Conservation (phyloP, 2,888 invertebrate species). For the Trichacis sp. region DNA sequence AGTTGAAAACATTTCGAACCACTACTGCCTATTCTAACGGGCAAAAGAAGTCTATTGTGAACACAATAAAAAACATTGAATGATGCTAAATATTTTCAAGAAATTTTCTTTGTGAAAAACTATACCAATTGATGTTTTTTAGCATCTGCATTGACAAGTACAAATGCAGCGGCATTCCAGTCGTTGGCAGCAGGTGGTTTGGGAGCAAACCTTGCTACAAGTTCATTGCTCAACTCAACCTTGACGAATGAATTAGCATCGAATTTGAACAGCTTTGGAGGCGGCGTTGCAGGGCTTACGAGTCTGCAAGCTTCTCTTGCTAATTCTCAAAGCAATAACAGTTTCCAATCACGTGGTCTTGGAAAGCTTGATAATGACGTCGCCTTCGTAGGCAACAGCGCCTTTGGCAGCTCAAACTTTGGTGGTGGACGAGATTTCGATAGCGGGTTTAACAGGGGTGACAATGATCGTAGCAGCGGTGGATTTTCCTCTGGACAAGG, state of each 20-base stretch:
- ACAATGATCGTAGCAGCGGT: constrained; percentile 67
- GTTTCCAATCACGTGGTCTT: constrained; percentile 63
- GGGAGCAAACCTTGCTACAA: constrained; percentile 65
- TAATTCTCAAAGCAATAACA: constrained; percentile 62
- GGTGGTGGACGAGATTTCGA: constrained; percentile 66
- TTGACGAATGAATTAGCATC: constrained; percentile 65
- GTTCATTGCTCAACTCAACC: constrained; percentile 62
- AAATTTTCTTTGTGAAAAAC: too few species aligned
- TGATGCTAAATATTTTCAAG: too few species aligned
- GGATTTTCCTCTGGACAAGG: constrained; percentile 60
- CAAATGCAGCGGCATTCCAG: constrained; percentile 66
- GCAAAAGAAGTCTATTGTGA: too few species aligned
- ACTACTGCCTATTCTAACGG: too few species aligned
- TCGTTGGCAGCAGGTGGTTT: constrained; percentile 63
- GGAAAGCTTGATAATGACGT: constrained; percentile 64
- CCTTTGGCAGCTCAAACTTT: constrained; percentile 64
- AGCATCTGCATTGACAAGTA: constrained; percentile 65
- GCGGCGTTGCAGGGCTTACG: constrained; percentile 62
- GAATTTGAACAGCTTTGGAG: constrained; percentile 64
- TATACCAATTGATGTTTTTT: constrained; percentile 17
- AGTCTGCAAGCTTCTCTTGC: constrained; percentile 64
- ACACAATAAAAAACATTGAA: too few species aligned
- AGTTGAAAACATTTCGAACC: background rate
- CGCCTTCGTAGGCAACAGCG: constrained; percentile 60
- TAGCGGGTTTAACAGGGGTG: constrained; percentile 61